phyloP scores from a whole-genome alignment of 2,797 vertebrate genomes.

The Chelon auratus region DNA sequence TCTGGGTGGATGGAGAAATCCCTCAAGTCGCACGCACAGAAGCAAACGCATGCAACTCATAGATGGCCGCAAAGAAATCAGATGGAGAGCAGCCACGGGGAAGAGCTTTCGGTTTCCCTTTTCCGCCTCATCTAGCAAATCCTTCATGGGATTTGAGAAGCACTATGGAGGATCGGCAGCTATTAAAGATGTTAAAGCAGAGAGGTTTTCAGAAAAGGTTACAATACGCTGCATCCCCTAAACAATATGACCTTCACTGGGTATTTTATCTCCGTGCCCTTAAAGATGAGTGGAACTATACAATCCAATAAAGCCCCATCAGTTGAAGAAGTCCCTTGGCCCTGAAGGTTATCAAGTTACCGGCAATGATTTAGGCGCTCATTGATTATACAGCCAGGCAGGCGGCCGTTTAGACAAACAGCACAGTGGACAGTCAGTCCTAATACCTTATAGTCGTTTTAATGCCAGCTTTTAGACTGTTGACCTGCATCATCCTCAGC shows the following conservation, averaged over 20 bases:
- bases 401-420: slow-evolving; percentile 39
- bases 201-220: slow-evolving; percentile 10
- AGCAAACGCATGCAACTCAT: slow-evolving; percentile 9
- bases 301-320: slow-evolving; percentile 49
- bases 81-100: slow-evolving; percentile 43
- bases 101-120: slow-evolving; percentile 46
- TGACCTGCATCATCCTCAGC: neutral
- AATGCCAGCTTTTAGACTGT: neutral
- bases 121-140: slow-evolving; percentile 42
- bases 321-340: slow-evolving; percentile 39
- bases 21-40: slow-evolving; percentile 54
- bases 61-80: slow-evolving; percentile 47
- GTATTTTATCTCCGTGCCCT: slow-evolving; percentile 30
- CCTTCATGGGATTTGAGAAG: slow-evolving; percentile 15
- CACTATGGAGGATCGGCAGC: slow-evolving; percentile 1
- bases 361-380: slow-evolving; percentile 49
- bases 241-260: slow-evolving; percentile 24
- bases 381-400: slow-evolving; percentile 48
- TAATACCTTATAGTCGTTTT: neutral
- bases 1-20: slow-evolving; percentile 65
- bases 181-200: slow-evolving; percentile 28
- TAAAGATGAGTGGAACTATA: slow-evolving; percentile 39
- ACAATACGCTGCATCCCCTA: neutral
- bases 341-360: slow-evolving; percentile 63
- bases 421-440: slow-evolving; percentile 2